Evolutionary conservation across 1,140 invertebrate species (phyloP), one percentile per base, ranked within the genome.

Genomic region (Odontomachus brunneus): DNA sequence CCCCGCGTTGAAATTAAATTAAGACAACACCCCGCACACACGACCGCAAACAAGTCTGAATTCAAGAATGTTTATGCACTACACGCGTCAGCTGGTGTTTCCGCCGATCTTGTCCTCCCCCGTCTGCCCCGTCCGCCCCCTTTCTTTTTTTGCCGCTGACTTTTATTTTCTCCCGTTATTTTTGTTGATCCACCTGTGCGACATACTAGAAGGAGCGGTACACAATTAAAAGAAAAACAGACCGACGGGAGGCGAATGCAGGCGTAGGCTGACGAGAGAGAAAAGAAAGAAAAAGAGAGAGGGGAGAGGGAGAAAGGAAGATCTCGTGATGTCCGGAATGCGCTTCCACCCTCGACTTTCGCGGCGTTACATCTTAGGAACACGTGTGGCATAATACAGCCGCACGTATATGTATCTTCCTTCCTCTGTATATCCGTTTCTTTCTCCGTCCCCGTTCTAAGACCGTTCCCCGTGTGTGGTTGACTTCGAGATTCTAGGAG

Each of bases 371-470:
- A 51, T 48, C 53, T 62, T 73, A 57, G 38, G 22, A 78, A 83
- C 85, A 87, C 66, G 19, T 87, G 75, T 80, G 72, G 65, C 66
- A 66, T 38, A 75, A 83, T 83, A 55, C 73, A 86, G 73, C 65
- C 72, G 53, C 14, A 29, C 60, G 11, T 81, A 71, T 48, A 38
- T 22, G 26, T 62, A 26, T 73, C 67, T 73, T 62, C 74, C 57
- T 72, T 62, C n/a, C n/a, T n/a, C n/a, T n/a, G n/a, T n/a, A n/a
- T n/a, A n/a, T 29, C 4, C 24, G 14, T 53, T 48, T 26, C 0
- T 19, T 29, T 0, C n/a, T 2, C 17, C 33, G n/a, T 65, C 38
- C 19, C 38, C n/a, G 33, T 12, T 83, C n/a, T 33, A 72, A 51
- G 22, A 72, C 26, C 51, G 63, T 72, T 72, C 57, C 22, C 44